Percentiles rank a stretch among this genome's conserved stretches.
phyloP scores from a whole-genome alignment of 2,888 invertebrate genomes.

The Dicyrtoma fusca region DNA sequence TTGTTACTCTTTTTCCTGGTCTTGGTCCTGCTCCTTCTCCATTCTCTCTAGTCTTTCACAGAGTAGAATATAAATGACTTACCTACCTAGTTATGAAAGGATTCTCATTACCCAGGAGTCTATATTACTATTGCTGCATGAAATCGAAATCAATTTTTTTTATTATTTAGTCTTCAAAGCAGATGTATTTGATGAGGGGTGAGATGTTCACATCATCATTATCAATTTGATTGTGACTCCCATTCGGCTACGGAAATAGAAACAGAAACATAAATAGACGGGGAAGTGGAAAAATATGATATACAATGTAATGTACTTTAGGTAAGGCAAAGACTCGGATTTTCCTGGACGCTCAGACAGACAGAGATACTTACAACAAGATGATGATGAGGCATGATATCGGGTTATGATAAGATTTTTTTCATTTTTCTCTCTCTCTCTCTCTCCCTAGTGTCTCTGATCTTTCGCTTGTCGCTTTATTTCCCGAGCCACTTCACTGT shows the following conservation, averaged over 20 bases:
- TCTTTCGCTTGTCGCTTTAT: too few relatives aligned
- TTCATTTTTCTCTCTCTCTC: background rate
- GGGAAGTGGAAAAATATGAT: background rate
- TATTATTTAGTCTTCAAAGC: conserved; percentile 3
- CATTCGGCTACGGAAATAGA: too few relatives aligned
- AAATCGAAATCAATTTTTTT: too few relatives aligned
- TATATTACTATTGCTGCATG: too few relatives aligned
- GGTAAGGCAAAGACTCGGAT: background rate
- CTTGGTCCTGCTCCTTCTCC: too few relatives aligned
- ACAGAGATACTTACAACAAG: background rate
- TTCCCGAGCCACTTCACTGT: too few relatives aligned
- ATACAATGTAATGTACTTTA: background rate
- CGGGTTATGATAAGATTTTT: conserved; percentile 6
- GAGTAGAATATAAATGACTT: too few relatives aligned
- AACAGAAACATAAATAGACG: background rate
- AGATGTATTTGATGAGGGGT: conserved; percentile 31
- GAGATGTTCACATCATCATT: conserved; percentile 32
- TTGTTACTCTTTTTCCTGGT: too few relatives aligned
- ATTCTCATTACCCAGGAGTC: too few relatives aligned
- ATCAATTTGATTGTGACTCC: conserved; percentile 35
- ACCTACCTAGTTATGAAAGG: too few relatives aligned
- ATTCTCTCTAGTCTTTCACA: too few relatives aligned
- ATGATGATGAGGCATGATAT: conserved; percentile 28
- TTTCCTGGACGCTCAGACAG: background rate
- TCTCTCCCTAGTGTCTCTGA: too few relatives aligned